These are phyloP conservation scores for Dryobota labecula DNA, from an alignment of 2,888 invertebrate species.

Conservation along the genomic window DNA sequence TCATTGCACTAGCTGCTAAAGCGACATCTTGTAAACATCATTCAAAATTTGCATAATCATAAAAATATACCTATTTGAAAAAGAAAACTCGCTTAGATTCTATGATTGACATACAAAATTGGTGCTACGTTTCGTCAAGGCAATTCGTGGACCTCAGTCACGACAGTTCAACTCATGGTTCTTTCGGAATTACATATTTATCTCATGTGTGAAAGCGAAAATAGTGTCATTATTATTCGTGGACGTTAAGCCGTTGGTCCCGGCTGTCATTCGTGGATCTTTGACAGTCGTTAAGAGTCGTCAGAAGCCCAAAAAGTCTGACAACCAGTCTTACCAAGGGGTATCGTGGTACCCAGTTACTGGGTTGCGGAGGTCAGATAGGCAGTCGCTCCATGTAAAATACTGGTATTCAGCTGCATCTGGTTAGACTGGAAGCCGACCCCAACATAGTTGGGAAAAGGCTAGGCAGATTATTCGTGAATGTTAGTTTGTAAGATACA, in stretches of 20 bases:
- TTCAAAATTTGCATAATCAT: conserved; percentile 77
- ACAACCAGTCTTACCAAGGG: too few relatives aligned
- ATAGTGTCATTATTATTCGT: conserved; percentile 42
- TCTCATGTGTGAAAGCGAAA: conserved; percentile 56
- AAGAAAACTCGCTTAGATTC: conserved; percentile 72
- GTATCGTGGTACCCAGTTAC: too few relatives aligned
- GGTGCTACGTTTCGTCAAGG: conserved; percentile 79
- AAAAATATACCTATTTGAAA: conserved; percentile 80
- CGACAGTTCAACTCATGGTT: conserved; percentile 45
- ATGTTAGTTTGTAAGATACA: neutral
- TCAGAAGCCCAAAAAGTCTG: too few relatives aligned
- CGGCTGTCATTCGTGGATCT: too few relatives aligned
- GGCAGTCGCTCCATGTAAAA: too few relatives aligned
- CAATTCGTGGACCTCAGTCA: conserved; percentile 73
- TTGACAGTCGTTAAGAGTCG: too few relatives aligned
- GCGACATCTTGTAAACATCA: conserved; percentile 80
- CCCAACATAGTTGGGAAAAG: too few relatives aligned
- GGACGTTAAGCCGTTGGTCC: too few relatives aligned
- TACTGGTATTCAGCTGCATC: too few relatives aligned
- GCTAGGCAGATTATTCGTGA: conserved; percentile 12
- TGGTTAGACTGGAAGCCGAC: too few relatives aligned
- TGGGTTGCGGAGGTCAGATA: too few relatives aligned
- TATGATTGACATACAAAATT: conserved; percentile 80
- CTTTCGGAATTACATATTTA: conserved; percentile 40
- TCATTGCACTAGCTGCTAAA: conserved; percentile 88